A percentile compares a stretch with the other conserved stretches of the same genome.
Evolutionary conservation across 2,797 vertebrate species (phyloP).

Genomic region (Labeo calbasu): DNA sequence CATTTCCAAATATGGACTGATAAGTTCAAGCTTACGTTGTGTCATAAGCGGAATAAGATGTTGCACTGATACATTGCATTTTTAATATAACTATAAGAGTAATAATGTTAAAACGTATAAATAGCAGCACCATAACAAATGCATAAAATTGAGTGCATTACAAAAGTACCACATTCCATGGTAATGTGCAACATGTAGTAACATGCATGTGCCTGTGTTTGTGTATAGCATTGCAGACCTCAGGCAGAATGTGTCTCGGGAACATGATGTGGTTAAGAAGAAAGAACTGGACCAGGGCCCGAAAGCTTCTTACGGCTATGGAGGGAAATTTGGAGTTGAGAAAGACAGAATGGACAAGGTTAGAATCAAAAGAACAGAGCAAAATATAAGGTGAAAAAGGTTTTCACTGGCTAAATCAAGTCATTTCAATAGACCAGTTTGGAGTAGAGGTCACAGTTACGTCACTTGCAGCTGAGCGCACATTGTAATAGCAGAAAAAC

Average conservation of each 20-base stretch:
- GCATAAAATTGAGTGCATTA: not conserved
- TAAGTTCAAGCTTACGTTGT: conserved; percentile 49
- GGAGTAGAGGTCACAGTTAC: too few species aligned
- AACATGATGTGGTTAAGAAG: conserved; percentile 88
- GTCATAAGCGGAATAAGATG: conserved; percentile 14
- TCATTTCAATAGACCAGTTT: not conserved
- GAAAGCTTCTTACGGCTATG: conserved; percentile 94
- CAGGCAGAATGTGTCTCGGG: conserved; percentile 85
- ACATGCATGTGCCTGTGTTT: conserved; percentile 30
- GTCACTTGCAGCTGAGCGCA: too few species aligned
- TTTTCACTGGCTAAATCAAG: not conserved
- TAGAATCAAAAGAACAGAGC: not conserved
- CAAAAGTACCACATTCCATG: conserved; percentile 3
- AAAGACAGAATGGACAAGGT: conserved; percentile 97
- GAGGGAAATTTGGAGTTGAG: conserved; percentile 94
- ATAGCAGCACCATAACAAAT: not conserved
- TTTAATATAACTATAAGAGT: not conserved
- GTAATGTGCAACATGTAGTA: conserved; percentile 23
- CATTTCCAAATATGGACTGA: conserved; percentile 73
- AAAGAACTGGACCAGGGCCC: conserved; percentile 84
- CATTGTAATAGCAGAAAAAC: too few species aligned
- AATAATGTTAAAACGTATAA: not conserved
- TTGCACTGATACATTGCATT: not conserved
- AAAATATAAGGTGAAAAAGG: not conserved
- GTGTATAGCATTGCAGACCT: conserved; percentile 79